A percentile compares a stretch with the other conserved stretches of the same genome.
These are phyloP conservation scores for Campoletis raptor DNA, from an alignment of 2,888 invertebrate genomes.

Conservation along the genomic window DNA sequence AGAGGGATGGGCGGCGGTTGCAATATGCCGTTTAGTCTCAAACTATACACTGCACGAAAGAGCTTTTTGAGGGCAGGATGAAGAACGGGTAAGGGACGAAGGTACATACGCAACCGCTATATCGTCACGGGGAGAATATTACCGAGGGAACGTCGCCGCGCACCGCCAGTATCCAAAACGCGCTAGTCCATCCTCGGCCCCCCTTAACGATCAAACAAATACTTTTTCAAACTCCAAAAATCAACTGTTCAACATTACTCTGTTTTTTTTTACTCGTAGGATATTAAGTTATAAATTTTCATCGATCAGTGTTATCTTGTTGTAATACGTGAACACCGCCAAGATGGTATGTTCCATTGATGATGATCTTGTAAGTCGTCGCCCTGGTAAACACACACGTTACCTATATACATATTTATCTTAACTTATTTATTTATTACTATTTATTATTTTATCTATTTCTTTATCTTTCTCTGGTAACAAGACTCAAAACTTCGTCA, in stretches of 20 bases:
- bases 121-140: constrained; percentile 81
- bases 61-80: constrained; percentile 62
- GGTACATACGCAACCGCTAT: constrained; percentile 82
- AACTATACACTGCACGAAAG: constrained; percentile 41
- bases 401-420: constrained; percentile 68
- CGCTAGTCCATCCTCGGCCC: constrained; percentile 59
- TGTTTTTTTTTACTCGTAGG: constrained; percentile 14
- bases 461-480: constrained; percentile 51
- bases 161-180: constrained; percentile 74
- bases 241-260: constrained; percentile 2
- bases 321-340: constrained; percentile 71
- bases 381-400: constrained; percentile 83
- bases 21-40: constrained; percentile 41
- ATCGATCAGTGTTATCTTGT: constrained; percentile 64
- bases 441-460: constrained; percentile 64
- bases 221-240: neutral
- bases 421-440: constrained; percentile 73
- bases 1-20: constrained; percentile 66
- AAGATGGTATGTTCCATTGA: constrained; percentile 84
- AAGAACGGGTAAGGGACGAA: constrained; percentile 63
- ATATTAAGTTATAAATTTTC: constrained; percentile 42
- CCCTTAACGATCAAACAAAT: neutral
- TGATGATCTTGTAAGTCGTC: constrained; percentile 85
- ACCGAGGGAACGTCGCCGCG: constrained; percentile 74
- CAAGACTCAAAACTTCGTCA: constrained; percentile 33